Evolutionary conservation across 2,113 vertebrate species (phyloP).

Genomic region (Quiscalus mexicanus): DNA sequence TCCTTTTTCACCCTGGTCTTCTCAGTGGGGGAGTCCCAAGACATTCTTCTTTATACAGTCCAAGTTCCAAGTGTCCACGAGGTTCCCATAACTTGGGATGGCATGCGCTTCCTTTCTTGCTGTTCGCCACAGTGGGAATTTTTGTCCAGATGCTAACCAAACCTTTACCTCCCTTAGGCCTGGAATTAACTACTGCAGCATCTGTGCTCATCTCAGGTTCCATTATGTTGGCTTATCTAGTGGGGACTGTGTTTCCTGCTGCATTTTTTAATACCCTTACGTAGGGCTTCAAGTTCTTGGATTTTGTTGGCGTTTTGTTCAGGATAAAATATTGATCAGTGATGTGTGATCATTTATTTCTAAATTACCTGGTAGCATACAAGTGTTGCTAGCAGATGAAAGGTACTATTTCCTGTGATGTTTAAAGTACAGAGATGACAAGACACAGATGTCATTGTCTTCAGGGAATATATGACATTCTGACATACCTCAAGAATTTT

Average conservation of each 20-base stretch:
- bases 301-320: neutral
- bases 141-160: neutral
- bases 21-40: neutral
- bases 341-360: neutral
- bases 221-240: neutral
- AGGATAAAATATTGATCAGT: neutral
- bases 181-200: neutral
- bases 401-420: neutral
- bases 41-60: neutral
- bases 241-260: neutral
- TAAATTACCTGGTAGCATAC: neutral
- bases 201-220: neutral
- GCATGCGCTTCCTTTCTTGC: neutral
- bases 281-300: neutral
- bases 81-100: neutral
- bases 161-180: neutral
- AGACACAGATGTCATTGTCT: neutral
- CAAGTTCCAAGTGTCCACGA: accelerated
- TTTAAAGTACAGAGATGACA: neutral
- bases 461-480: neutral
- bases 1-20: neutral
- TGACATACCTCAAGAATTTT: neutral
- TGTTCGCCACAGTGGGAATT: neutral
- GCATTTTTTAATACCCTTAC: neutral
- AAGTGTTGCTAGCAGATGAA: neutral